These are phyloP conservation scores for Chamaedrilus cognettii DNA, from an alignment of 2,888 invertebrate species.

Conservation along the genomic window DNA sequence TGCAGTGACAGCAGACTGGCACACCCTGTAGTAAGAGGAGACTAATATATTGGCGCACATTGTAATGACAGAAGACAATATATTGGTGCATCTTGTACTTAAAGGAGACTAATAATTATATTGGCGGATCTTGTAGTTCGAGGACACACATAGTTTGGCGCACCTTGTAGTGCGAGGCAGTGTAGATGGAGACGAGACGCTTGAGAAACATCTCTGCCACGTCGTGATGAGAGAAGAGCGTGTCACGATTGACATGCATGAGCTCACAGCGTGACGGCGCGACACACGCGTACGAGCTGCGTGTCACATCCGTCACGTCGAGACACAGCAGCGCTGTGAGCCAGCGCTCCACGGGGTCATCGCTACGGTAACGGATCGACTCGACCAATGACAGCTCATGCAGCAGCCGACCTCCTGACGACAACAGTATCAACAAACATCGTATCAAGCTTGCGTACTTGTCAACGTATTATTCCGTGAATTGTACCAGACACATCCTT, in stretches of 20 bases:
- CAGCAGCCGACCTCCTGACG: conserved; percentile 49
- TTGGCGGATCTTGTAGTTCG: too few relatives aligned
- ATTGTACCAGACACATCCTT: neutral
- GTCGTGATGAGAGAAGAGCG: conserved; percentile 94
- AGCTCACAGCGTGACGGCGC: conserved; percentile 76
- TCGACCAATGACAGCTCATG: conserved; percentile 77
- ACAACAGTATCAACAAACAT: too few relatives aligned
- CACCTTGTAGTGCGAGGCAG: conserved; percentile 96
- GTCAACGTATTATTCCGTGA: too few relatives aligned
- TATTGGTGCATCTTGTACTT: too few relatives aligned
- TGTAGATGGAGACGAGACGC: conserved; percentile 88
- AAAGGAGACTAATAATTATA: too few relatives aligned
- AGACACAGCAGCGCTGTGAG: conserved; percentile 87
- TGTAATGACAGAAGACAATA: too few relatives aligned
- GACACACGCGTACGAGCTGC: neutral
- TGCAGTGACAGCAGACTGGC: too few relatives aligned
- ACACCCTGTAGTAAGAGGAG: too few relatives aligned
- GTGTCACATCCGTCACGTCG: conserved; percentile 67
- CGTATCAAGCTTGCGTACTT: too few relatives aligned
- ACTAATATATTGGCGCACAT: too few relatives aligned
- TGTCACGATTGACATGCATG: conserved; percentile 73
- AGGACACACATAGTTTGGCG: too few relatives aligned
- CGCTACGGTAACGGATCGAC: conserved; percentile 86
- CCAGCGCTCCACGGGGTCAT: conserved; percentile 88
- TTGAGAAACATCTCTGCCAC: conserved; percentile 84